Percentiles rank a stretch among this genome's conserved stretches.
These are phyloP conservation scores for Carettochelys insculpta DNA, from an alignment of 2,113 vertebrate genomes.

Conservation along the genomic window DNA sequence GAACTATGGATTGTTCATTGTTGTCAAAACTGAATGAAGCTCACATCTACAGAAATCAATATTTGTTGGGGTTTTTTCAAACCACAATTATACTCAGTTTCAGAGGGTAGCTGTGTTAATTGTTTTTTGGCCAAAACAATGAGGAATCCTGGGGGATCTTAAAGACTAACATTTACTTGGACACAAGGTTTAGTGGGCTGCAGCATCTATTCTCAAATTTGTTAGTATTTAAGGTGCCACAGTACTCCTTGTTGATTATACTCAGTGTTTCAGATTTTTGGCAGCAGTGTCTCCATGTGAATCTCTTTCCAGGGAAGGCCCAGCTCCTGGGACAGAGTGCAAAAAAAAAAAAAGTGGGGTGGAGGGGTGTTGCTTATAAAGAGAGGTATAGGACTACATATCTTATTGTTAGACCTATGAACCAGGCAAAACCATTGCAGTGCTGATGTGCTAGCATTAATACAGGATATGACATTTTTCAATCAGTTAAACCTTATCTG, in stretches of 20 bases:
- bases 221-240: too few species aligned
- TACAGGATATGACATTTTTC: background rate
- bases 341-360: too few species aligned
- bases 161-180: too few species aligned
- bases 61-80: background rate
- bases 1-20: background rate
- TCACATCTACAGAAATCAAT: background rate
- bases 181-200: too few species aligned
- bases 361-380: background rate
- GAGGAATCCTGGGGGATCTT: too few species aligned
- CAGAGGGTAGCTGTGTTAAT: too few species aligned
- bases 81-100: background rate
- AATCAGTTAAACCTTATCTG: background rate
- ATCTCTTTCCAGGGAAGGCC: background rate
- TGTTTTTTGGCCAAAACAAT: too few species aligned
- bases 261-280: background rate
- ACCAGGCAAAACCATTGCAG: background rate
- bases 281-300: background rate
- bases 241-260: too few species aligned
- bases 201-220: too few species aligned
- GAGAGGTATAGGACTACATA: background rate
- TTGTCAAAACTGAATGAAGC: background rate
- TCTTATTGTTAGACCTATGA: background rate
- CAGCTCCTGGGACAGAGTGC: background rate
- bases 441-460: background rate